Percentiles rank a stretch among this genome's conserved stretches.
Conservation (phyloP, 1,140 invertebrate genomes). For the Pollicipes pollicipes region DNA sequence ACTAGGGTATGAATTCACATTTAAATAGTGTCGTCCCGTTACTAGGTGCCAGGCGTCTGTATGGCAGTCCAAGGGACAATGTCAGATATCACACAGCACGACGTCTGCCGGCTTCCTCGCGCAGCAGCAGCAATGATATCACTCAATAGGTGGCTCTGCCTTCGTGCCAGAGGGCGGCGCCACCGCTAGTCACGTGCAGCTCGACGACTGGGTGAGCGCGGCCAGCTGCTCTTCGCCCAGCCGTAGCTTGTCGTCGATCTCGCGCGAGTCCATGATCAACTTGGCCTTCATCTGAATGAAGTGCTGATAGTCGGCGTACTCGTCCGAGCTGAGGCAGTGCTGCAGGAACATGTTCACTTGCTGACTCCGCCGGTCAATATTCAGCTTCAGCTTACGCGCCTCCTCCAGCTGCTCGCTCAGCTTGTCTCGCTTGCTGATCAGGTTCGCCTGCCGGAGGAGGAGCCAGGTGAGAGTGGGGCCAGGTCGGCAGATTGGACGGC, state of each 20-base stretch:
- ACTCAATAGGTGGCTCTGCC: not conserved
- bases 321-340: constrained; percentile 52
- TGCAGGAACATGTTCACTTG: constrained; percentile 52
- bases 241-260: constrained; percentile 72
- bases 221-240: constrained; percentile 64
- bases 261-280: constrained; percentile 61
- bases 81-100: not conserved
- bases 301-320: constrained; percentile 66
- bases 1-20: not conserved
- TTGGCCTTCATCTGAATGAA: constrained; percentile 86
- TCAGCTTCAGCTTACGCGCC: constrained; percentile 60
- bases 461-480: constrained; percentile 6
- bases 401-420: constrained; percentile 61
- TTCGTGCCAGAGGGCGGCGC: not conserved
- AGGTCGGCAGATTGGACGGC: not conserved
- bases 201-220: constrained; percentile 35
- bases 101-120: not conserved
- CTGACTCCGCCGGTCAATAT: constrained; percentile 61
- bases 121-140: not conserved
- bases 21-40: not conserved
- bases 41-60: too few relatives aligned
- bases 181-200: not conserved
- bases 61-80: too few relatives aligned
- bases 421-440: constrained; percentile 59
- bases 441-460: constrained; percentile 41